A percentile compares a stretch with the other conserved stretches of the same genome.
These are phyloP conservation scores for Ceyx erithaca DNA, from an alignment of 2,797 vertebrate genomes.

Conservation along the genomic window DNA sequence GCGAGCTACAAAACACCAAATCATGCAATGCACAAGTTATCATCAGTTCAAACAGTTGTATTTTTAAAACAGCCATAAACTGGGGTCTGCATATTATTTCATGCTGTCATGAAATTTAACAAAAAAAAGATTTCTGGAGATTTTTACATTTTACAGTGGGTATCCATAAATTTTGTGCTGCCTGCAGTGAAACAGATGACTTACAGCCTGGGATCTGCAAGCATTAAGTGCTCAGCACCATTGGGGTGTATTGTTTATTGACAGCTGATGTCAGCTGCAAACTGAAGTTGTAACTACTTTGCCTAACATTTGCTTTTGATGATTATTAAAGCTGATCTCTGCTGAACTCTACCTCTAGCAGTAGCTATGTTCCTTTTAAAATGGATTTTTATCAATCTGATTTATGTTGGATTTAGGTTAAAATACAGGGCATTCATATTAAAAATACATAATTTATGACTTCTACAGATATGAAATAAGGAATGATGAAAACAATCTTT, in stretches of 20 bases:
- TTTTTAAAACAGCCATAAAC: background rate
- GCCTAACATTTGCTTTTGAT: background rate
- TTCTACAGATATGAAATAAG: background rate
- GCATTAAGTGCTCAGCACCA: background rate
- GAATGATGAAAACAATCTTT: background rate
- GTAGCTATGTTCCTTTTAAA: background rate
- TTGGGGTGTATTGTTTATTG: background rate
- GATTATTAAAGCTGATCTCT: background rate
- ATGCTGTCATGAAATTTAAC: background rate
- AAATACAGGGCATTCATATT: background rate
- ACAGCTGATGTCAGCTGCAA: background rate
- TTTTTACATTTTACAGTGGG: background rate
- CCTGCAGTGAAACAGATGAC: background rate
- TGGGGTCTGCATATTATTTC: background rate
- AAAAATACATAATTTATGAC: rapidly evolving
- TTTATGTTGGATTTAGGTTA: background rate
- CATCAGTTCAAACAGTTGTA: background rate
- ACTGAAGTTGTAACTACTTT: background rate
- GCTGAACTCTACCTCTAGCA: background rate
- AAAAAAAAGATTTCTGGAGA: background rate
- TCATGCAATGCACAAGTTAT: background rate
- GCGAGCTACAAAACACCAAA: conserved; percentile 85
- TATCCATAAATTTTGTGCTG: background rate
- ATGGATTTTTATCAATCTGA: background rate
- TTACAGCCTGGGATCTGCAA: background rate